Evolutionary conservation across 2,113 vertebrate species (phyloP), one percentile per base, ranked within the genome.

Genomic region (Paramisgurnus dabryanus): DNA sequence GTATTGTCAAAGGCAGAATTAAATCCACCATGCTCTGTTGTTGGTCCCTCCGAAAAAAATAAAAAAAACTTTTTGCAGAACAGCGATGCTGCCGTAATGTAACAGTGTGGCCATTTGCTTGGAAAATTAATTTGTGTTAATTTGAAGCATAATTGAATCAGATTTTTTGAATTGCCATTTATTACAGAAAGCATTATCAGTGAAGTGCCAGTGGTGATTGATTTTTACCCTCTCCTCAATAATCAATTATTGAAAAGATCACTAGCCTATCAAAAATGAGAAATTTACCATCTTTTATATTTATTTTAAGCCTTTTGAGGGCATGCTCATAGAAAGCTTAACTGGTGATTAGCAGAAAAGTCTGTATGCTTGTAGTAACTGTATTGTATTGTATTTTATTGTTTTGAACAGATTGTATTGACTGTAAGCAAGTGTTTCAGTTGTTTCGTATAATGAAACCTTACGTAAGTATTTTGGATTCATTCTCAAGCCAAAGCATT

Each of bases 201-300:
- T 12, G 2, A 82, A 78, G 67, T 76, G 50, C 47, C 15, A 60
- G 65, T 45, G 34, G 49, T 69, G 82, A 86, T 78, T 73, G 57
- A 86, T 84, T n/a, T 40, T 49, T 17, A 81, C 73, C 55, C 45
- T 79, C 47, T 72, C 67, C 71, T 84, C 75, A 53, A 34, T 79
- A n/a, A 81, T 86, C 65, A 79, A 81, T 72, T 86, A 80, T 85
- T 85, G 77, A 83, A 72, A 77, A 82, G 76, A 76, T 85, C 27
- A 18, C n/a, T 18, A 49, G 70, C 70, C 68, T 81, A 81, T 41
- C 41, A 50, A 4, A 12, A 49, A 49, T 3, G 10, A 49, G 11
- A 12, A 53, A 53, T 15, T 13, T 5, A 12, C 11, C 11, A 34
- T 45, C 8, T 12, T 4, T 22, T 22, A 22, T 12, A 53, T 53